Evolutionary conservation across 2,797 vertebrate species (phyloP).

Genomic region (Syngnathus acus): DNA sequence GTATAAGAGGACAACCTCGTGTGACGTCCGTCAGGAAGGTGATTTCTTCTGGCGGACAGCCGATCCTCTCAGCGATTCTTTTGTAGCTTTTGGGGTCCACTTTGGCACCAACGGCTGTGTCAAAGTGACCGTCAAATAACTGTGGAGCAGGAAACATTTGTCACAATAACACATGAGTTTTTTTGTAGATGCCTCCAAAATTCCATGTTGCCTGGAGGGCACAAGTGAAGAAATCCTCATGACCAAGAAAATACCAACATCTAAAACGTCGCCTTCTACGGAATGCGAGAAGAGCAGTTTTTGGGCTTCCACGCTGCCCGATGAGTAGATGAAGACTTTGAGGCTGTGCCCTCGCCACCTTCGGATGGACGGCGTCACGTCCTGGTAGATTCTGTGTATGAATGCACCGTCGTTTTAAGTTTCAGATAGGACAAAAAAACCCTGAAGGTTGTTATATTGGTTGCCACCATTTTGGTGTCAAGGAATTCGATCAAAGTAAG

Average conservation of each 20-base stretch:
- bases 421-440: too few relatives aligned
- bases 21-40: conserved; percentile 89
- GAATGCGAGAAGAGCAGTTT: conserved; percentile 90
- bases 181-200: too few relatives aligned
- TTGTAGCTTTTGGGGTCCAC: conserved; percentile 91
- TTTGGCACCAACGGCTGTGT: conserved; percentile 88
- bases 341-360: conserved; percentile 81
- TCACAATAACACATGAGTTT: background rate
- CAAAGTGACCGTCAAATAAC: conserved; percentile 93
- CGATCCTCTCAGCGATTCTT: conserved; percentile 82
- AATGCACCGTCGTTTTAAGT: conserved; percentile 1
- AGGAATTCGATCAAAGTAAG: too few relatives aligned
- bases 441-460: too few relatives aligned
- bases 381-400: conserved; percentile 80
- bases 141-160: conserved; percentile 40
- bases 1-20: conserved; percentile 60
- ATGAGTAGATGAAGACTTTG: conserved; percentile 92
- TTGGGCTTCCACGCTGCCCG: conserved; percentile 92
- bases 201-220: too few relatives aligned
- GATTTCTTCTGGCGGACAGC: conserved; percentile 83
- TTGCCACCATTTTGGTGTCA: too few relatives aligned
- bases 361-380: conserved; percentile 84
- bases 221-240: background rate
- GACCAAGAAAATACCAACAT: conserved; percentile 64
- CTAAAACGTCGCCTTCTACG: conserved; percentile 86